Percentiles rank a stretch among this genome's conserved stretches.
Conservation (phyloP, 2,888 invertebrate genomes). For the Acronicta psi region DNA sequence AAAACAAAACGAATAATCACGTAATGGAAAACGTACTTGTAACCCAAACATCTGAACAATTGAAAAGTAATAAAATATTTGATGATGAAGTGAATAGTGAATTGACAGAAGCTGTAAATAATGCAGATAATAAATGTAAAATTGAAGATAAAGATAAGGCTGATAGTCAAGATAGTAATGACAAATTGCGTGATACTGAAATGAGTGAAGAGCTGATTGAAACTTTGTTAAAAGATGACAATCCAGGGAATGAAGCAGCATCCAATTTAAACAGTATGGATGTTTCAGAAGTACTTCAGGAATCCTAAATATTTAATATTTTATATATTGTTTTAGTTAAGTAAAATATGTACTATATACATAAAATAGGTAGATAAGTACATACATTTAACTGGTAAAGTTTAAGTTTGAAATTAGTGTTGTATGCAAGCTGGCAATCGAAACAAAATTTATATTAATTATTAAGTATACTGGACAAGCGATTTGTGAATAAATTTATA, state of each 20-base stretch:
- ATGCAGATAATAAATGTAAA: conserved; percentile 14
- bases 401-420: conserved; percentile 17
- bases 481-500: conserved; percentile 4
- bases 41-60: background rate
- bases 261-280: conserved; percentile 50
- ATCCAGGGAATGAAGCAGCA: conserved; percentile 50
- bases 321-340: conserved; percentile 50
- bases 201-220: conserved; percentile 80
- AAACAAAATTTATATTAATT: conserved; percentile 17
- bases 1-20: background rate
- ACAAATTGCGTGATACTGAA: conserved; percentile 70
- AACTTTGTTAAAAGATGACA: conserved; percentile 73
- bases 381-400: conserved; percentile 40
- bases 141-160: conserved; percentile 36
- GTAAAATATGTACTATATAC: conserved; percentile 41
- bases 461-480: background rate
- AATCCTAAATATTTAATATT: conserved; percentile 45
- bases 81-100: conserved; percentile 28
- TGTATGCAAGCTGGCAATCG: conserved; percentile 6
- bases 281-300: conserved; percentile 47
- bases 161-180: conserved; percentile 51
- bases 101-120: conserved; percentile 9
- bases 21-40: background rate
- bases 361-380: conserved; percentile 50
- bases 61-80: conserved; percentile 15